Evolutionary conservation across 2,797 vertebrate genomes (phyloP), one percentile per base, ranked within the genome.

Genomic region (Esox masquinongy): DNA sequence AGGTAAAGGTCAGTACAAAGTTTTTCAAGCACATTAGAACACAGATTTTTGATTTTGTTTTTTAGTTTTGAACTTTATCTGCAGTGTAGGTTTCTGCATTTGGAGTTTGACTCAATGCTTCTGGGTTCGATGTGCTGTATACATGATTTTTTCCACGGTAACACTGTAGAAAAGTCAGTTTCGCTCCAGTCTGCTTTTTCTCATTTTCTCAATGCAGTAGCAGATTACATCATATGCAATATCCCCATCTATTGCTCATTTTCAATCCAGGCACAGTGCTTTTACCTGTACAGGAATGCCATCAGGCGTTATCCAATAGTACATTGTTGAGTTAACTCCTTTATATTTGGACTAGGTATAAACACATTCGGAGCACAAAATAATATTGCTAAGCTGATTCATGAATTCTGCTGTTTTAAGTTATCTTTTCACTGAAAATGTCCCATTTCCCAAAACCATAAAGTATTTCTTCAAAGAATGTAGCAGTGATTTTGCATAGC

Each of bases 271-370:
- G 73, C 11, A 67, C 79, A 17, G 14, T 4, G 17, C 43, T 29
- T 19, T 39, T 15, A 12, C 34, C 15, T 19, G 31, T 7, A 75
- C 70, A 53, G 75, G 80, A 74, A 79, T 84, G 88, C 79, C 84
- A 82, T 70, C 15, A 74, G 80, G 77, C 24, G 72, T 88, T 89
- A 89, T 90, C 83, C 86, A 88, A 87, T 88, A 80, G 80, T 91
- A 84, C 90, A 88, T 90, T 87, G 89, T 90, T 86, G 82, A 89
- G 80, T 88, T 83, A 87, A 88, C 86, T 84, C 79, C 84, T 89
- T 88, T 86, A 88, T 87, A 90, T 89, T 77, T 85, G 85, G 76
- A 82, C 86, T 75, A 73, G 80, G 80, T 80, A 77, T 77, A 85
- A 87, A 88, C 84, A 86, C 82, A 83, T 87, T 86, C 74, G 75